Base-by-base conservation (phyloP, 2,113 vertebrate genomes). In the Eurypyga helias region DNA sequence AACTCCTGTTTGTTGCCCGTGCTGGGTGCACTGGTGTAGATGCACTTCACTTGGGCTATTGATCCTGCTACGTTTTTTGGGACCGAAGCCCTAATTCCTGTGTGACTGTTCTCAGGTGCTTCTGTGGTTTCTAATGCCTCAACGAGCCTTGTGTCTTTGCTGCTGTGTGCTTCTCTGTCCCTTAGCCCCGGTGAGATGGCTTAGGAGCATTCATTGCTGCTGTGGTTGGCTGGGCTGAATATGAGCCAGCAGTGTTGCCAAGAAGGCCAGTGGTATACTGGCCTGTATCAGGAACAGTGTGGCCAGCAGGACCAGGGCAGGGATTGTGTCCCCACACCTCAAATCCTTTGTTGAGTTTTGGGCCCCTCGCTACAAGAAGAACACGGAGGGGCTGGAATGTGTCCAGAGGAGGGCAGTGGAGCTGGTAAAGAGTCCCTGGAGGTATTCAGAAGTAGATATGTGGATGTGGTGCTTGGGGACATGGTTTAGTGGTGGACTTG, bases 251-350 rank as follows among this genome's bases (percentile, higher is more conserved):
- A 0, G 7, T 31, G 11, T 79, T 34, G 60, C 29, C 61, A 54
- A 61, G 75, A 26, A 26, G 16, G 21, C 76, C 5, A 3, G 2
- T 5, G 46, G 26, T 45, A 43, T 60, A 20, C 28, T 69, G 71
- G 38, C 33, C n/a, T 73, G 25, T 55, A 1, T 29, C 61, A 86
- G 61, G 24, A 57, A 0, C 23, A 4, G 3, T 26, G 41, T 75
- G 75, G 24, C 54, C 28, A 83, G 52, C 43, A 91, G 75, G 36
- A 58, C 0, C 9, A 62, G 36, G 55, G 41, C 38, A 48, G 70
- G 3, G 29, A 49, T 45, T 0, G 4, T 79, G 3, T 17, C 10
- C 7, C 8, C 2, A 1, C 10, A 25, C 1, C 28, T 90, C 0
- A 0, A 62, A 31, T 57, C 1, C 17, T 57, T 23, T 55, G 60